Percentiles rank a stretch among this genome's conserved stretches.
phyloP scores from a whole-genome alignment of 2,888 invertebrate species.

The Lymantria monacha region DNA sequence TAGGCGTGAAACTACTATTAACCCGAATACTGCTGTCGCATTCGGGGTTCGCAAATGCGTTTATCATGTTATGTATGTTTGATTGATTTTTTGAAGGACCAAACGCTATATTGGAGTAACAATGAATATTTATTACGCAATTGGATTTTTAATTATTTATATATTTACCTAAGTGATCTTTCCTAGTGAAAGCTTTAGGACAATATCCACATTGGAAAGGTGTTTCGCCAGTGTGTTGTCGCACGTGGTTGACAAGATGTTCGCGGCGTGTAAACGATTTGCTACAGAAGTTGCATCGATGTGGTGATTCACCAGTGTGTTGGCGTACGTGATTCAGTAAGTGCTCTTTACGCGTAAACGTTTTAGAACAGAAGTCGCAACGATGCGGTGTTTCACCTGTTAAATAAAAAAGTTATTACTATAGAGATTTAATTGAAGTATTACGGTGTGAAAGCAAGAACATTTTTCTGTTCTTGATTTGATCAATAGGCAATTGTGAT shows the following conservation, averaged over 20 bases:
- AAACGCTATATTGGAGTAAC: too few species aligned
- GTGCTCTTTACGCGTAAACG: constrained; percentile 90
- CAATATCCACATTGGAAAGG: constrained; percentile 92
- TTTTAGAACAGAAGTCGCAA: constrained; percentile 90
- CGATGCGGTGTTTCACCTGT: constrained; percentile 88
- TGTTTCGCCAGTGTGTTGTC: constrained; percentile 89
- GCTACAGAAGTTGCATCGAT: constrained; percentile 92
- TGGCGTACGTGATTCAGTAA: constrained; percentile 89
- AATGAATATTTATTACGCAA: too few species aligned
- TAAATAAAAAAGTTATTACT: constrained; percentile 10
- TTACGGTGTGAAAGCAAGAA: too few species aligned
- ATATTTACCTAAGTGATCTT: constrained; percentile 86
- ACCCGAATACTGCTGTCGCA: too few species aligned
- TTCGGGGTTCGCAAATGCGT: too few species aligned
- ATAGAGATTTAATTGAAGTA: background rate
- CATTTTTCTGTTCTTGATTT: too few species aligned
- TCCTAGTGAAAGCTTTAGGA: constrained; percentile 92
- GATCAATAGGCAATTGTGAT: too few species aligned
- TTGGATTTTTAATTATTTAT: too few species aligned
- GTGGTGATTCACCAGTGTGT: constrained; percentile 91
- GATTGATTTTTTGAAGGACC: too few species aligned
- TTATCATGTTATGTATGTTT: too few species aligned
- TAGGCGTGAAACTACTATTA: too few species aligned
- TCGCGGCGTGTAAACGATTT: constrained; percentile 94
- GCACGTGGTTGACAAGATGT: constrained; percentile 92